A percentile compares a stretch with the other conserved stretches of the same genome.
phyloP scores from a whole-genome alignment of 2,113 vertebrate genomes.

The Marcusenius ussheri region DNA sequence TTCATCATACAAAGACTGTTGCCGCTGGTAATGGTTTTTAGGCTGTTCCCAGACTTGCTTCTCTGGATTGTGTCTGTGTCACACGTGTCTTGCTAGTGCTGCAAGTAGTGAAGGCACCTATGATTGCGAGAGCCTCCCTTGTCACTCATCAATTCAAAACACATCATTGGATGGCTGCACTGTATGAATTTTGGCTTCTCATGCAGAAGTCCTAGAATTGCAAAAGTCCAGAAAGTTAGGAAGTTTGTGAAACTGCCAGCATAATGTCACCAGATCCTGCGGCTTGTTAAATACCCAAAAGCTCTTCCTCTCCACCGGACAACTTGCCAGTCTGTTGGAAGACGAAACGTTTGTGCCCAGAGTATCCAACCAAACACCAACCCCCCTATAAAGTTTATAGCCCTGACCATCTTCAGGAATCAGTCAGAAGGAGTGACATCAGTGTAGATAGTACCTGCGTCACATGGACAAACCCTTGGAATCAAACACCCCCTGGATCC shows the following conservation, averaged over 20 bases:
- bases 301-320: background rate
- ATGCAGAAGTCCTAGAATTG: background rate
- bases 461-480: background rate
- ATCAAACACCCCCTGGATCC: background rate
- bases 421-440: background rate
- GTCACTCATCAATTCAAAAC: background rate
- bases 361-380: background rate
- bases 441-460: background rate
- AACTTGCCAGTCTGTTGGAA: background rate
- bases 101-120: background rate
- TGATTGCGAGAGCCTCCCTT: background rate
- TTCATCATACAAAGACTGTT: background rate
- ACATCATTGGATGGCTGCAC: background rate
- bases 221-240: background rate
- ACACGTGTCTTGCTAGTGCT: background rate
- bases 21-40: too few species aligned
- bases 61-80: background rate
- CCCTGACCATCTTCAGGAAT: background rate
- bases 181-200: background rate
- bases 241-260: background rate
- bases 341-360: background rate
- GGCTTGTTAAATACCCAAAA: background rate
- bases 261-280: background rate
- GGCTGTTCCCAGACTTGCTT: background rate
- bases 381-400: background rate